Evolutionary conservation across 2,113 vertebrate genomes (phyloP).

Genomic region (Chloropsis hardwickii): DNA sequence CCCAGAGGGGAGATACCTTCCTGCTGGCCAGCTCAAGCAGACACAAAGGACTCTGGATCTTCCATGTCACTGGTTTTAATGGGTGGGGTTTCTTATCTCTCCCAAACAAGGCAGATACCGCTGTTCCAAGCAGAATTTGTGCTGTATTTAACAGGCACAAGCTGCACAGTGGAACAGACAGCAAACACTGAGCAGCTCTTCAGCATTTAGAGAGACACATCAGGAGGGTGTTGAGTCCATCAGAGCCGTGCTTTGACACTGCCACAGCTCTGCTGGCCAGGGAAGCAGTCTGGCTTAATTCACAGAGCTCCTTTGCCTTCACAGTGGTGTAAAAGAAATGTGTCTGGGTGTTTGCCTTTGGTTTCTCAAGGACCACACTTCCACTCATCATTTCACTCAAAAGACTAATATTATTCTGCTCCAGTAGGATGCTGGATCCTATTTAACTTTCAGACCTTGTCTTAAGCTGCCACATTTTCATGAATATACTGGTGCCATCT

Average conservation of each 20-base stretch:
- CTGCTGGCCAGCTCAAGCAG: not conserved
- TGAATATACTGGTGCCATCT: conserved; percentile 51
- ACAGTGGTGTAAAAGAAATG: not conserved
- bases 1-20: not conserved
- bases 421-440: conserved; percentile 1
- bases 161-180: not conserved
- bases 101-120: not conserved
- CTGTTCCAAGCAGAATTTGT: not conserved
- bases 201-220: not conserved
- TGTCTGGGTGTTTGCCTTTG: not conserved
- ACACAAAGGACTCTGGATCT: not conserved
- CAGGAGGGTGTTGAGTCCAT: not conserved
- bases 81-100: not conserved
- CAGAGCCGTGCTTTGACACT: not conserved
- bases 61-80: not conserved
- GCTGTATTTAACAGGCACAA: not conserved
- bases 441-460: conserved; percentile 64
- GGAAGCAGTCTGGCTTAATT: not conserved
- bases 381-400: conserved; percentile 22
- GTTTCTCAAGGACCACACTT: conserved; percentile 20
- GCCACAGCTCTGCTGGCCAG: not conserved
- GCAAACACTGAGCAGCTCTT: not conserved
- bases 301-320: not conserved
- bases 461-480: conserved; percentile 58
- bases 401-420: conserved; percentile 38